Percentiles rank a stretch among this genome's conserved stretches.
Conservation (phyloP, 2,113 vertebrate species). For the Seriola quinqueradiata region DNA sequence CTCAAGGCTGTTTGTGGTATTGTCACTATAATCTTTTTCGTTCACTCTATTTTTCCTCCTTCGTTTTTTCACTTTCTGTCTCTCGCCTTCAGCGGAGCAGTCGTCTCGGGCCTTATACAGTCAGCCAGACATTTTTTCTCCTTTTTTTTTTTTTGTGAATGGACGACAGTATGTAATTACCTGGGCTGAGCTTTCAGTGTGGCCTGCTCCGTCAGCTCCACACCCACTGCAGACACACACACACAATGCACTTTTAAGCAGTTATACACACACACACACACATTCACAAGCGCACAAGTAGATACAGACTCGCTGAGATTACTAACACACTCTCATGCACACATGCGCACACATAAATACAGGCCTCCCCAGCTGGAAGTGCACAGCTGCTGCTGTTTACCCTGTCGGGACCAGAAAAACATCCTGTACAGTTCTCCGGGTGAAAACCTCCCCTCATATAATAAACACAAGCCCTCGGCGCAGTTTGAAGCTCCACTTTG, state of each 20-base stretch:
- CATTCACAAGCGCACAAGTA: slow-evolving; percentile 40
- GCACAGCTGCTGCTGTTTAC: slow-evolving; percentile 90
- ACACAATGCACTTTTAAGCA: slow-evolving; percentile 30
- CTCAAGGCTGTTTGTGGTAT: neutral
- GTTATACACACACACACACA: slow-evolving; percentile 7
- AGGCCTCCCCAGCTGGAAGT: slow-evolving; percentile 85
- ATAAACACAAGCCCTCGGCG: slow-evolving; percentile 84
- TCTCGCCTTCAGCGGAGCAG: neutral
- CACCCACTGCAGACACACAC: slow-evolving; percentile 68
- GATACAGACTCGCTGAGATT: slow-evolving; percentile 32
- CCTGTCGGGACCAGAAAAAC: slow-evolving; percentile 86
- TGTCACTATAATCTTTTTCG: neutral
- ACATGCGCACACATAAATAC: slow-evolving; percentile 75
- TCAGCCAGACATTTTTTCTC: slow-evolving; percentile 38
- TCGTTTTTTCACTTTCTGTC: slow-evolving; percentile 45
- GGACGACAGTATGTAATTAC: slow-evolving; percentile 80
- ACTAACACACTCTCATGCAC: slow-evolving; percentile 14
- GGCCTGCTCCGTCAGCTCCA: slow-evolving; percentile 79
- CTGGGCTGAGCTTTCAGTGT: slow-evolving; percentile 77
- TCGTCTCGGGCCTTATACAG: slow-evolving; percentile 34
- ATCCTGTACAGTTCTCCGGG: slow-evolving; percentile 86
- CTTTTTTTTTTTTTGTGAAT: slow-evolving; percentile 75
- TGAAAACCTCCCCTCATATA: slow-evolving; percentile 85
- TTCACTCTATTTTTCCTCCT: slow-evolving; percentile 11
- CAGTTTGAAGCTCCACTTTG: slow-evolving; percentile 82